Percentiles rank a stretch among this genome's conserved stretches.
These are phyloP conservation scores for Triops longicaudatus DNA, from an alignment of 1,140 invertebrate genomes.

Conservation along the genomic window DNA sequence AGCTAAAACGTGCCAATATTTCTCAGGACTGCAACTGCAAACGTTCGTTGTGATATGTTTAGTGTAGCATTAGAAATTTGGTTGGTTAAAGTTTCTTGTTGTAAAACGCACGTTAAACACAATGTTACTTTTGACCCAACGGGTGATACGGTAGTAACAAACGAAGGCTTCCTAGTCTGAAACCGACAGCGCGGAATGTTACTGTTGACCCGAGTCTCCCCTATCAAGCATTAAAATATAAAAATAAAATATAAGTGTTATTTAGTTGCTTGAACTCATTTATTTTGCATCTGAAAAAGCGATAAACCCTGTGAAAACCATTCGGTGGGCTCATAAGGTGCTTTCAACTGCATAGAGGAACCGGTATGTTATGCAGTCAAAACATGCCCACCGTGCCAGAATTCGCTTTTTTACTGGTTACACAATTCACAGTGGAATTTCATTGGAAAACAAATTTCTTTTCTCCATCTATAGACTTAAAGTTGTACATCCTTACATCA, in stretches of 20 bases:
- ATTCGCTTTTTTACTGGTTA: conserved; percentile 7
- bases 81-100: too few species aligned
- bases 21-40: too few species aligned
- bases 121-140: too few species aligned
- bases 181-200: too few species aligned
- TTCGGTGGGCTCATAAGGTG: not conserved
- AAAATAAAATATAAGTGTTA: not conserved
- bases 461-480: not conserved
- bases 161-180: too few species aligned
- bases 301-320: conserved; percentile 7
- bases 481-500: not conserved
- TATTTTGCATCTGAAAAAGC: not conserved
- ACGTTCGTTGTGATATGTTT: too few species aligned
- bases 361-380: conserved; percentile 10
- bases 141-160: too few species aligned
- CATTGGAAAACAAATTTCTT: not conserved
- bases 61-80: too few species aligned
- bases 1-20: too few species aligned
- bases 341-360: conserved; percentile 8
- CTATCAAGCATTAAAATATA: too few species aligned
- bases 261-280: conserved; percentile 10
- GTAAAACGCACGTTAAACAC: too few species aligned
- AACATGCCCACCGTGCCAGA: not conserved
- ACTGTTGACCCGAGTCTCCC: too few species aligned
- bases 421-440: conserved; percentile 2